These are phyloP conservation scores for Trissolcus basalis DNA, from an alignment of 1,140 invertebrate genomes.

Conservation along the genomic window DNA sequence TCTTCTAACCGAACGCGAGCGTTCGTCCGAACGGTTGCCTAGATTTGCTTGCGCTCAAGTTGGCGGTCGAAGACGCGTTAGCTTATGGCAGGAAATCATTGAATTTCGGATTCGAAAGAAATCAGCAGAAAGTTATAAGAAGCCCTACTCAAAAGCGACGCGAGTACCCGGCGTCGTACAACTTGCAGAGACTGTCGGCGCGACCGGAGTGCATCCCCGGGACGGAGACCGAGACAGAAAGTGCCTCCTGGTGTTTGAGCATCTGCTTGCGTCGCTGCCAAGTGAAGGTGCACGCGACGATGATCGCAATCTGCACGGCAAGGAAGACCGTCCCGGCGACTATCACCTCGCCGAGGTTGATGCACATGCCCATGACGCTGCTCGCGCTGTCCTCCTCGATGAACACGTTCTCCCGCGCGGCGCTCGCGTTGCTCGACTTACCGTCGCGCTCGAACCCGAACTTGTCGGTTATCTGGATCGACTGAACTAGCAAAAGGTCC, in stretches of 20 bases:
- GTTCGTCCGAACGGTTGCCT: constrained; percentile 6
- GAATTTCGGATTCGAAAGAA: constrained; percentile 51
- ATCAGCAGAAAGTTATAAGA: constrained; percentile 29
- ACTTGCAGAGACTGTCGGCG: constrained; percentile 88
- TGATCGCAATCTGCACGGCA: constrained; percentile 86
- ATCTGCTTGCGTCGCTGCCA: constrained; percentile 85
- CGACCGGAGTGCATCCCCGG: constrained; percentile 78
- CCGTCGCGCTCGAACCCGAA: constrained; percentile 85
- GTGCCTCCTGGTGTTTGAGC: constrained; percentile 77
- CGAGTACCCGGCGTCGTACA: constrained; percentile 89
- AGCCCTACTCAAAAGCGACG: constrained; percentile 83
- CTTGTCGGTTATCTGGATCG: constrained; percentile 94
- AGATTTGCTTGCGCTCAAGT: constrained; percentile 28
- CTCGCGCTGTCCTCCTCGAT: constrained; percentile 78
- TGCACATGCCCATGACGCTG: constrained; percentile 79
- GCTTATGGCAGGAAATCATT: constrained; percentile 57
- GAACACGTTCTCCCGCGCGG: constrained; percentile 74
- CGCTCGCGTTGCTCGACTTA: constrained; percentile 65
- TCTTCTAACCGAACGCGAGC: not conserved
- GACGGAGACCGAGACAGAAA: constrained; percentile 77
- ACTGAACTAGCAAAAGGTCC: constrained; percentile 90
- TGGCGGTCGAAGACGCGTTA: constrained; percentile 42
- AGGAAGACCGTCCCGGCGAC: constrained; percentile 89
- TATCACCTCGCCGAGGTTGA: constrained; percentile 86
- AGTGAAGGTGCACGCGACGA: constrained; percentile 88